Base-by-base conservation (phyloP, 1,140 invertebrate species). In the Chironomus striatipennis region DNA sequence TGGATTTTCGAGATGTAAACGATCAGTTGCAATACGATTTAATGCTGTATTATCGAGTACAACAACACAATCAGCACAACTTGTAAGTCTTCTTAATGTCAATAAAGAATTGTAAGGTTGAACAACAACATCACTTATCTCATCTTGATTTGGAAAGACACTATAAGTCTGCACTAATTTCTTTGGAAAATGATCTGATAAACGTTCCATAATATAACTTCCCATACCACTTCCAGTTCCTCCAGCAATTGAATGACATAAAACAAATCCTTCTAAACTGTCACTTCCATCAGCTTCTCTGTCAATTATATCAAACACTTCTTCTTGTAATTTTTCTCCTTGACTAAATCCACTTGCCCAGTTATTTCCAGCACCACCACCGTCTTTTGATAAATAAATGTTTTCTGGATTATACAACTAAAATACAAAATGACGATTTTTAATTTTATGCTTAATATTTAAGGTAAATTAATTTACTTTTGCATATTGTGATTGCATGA, bases 261-360 rank as follows among this genome's bases (percentile, higher is more conserved):
- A 83, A n/a, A 98, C 94, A 87, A 99, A 99, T 17, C 97, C 98
- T 89, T 99, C 98, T 57, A 99, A 87, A 83, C 96, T 98, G 80
- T 99, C 97, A 85, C 95, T 97, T 43, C 97, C 97, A 85, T 99
- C 98, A 21, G 97, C 97, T 85, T 99, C 98, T 79, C 97, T 87
- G 83, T 99, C 97, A 75, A 99, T 93, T 75, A 99, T 99, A 84
- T 99, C 97, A 86, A 99, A 98, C 64, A 99, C 94, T 85, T 98
- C 96, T 84, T 99, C 97, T 83, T 96, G 92, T 0, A 98, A 84
- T 79, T 91, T 91, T 82, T 98, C 95, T 70, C 95, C 96, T 83
- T 96, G 93, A 77, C 91, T 91, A 82, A 93, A 99, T 6, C 98
- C 98, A 73, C 92, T 93, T 10, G 97, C 97, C 98, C 98, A 99